A percentile compares a stretch with the other conserved stretches of the same genome.
phyloP scores from a whole-genome alignment of 1,140 invertebrate genomes.

The Habropoda laboriosa region DNA sequence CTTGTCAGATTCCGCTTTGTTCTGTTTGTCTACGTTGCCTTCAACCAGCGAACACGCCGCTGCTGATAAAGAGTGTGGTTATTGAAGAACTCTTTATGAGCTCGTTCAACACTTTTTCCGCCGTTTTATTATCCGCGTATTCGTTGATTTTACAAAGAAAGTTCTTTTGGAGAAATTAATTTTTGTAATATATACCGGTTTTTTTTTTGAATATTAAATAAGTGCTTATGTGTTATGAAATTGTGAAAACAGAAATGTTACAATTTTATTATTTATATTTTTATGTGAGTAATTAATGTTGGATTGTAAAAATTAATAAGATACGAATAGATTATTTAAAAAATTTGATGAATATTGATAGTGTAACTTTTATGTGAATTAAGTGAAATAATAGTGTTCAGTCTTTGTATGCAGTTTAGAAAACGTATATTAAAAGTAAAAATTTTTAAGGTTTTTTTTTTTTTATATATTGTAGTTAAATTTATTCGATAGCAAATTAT shows the following conservation, averaged over 20 bases:
- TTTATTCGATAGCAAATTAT: neutral
- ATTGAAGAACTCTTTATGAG: neutral
- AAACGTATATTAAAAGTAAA: neutral
- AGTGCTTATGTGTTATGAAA: too few species aligned
- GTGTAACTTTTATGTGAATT: too few species aligned
- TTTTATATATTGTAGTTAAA: neutral
- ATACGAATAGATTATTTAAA: neutral
- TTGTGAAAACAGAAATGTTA: too few species aligned
- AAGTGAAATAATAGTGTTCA: neutral
- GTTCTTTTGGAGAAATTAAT: neutral
- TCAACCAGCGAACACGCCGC: neutral
- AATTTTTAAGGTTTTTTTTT: neutral
- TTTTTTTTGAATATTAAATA: too few species aligned
- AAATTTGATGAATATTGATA: neutral
- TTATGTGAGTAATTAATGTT: neutral
- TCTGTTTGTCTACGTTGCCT: neutral
- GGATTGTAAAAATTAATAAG: neutral
- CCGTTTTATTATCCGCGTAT: neutral
- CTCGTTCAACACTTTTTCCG: neutral
- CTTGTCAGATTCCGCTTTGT: neutral
- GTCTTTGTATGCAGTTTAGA: neutral
- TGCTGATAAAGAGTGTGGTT: neutral
- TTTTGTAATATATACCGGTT: too few species aligned
- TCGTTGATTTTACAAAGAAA: neutral
- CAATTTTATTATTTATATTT: too few species aligned